Conservation (phyloP, 2,113 vertebrate genomes). For the Strix uralensis region DNA sequence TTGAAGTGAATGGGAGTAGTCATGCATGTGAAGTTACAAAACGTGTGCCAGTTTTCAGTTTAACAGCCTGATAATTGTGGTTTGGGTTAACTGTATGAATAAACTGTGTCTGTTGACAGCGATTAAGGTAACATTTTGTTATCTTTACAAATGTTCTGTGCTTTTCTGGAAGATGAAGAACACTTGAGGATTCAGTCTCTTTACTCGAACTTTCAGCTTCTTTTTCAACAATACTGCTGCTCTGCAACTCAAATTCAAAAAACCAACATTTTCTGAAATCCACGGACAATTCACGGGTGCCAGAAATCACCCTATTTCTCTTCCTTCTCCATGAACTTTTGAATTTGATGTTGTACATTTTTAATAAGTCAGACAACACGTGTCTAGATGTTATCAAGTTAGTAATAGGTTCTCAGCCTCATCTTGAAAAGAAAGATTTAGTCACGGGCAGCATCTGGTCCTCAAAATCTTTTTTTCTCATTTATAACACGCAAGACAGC, state of each 20-base stretch:
- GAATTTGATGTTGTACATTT: not conserved
- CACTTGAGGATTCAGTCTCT: not conserved
- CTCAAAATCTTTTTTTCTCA: not conserved
- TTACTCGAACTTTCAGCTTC: not conserved
- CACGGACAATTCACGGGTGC: not conserved
- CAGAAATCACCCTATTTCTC: not conserved
- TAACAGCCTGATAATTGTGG: not conserved
- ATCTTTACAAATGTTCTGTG: not conserved
- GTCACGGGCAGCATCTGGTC: not conserved
- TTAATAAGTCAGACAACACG: not conserved
- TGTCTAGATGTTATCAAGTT: not conserved
- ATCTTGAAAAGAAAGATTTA: not conserved
- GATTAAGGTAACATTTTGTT: not conserved
- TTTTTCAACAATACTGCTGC: not conserved
- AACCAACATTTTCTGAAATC: not conserved
- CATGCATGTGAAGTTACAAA: not conserved
- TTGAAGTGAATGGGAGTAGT: not conserved
- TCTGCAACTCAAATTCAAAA: not conserved
- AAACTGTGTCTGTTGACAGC: not conserved
- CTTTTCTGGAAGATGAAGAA: not conserved
- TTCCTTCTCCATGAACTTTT: not conserved
- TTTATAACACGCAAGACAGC: not conserved
- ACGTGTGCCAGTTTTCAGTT: not conserved
- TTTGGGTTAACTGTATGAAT: not conserved
- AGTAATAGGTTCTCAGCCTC: not conserved